Base-by-base conservation (phyloP, 2,888 invertebrate species). In the Cloeon dipterum region DNA sequence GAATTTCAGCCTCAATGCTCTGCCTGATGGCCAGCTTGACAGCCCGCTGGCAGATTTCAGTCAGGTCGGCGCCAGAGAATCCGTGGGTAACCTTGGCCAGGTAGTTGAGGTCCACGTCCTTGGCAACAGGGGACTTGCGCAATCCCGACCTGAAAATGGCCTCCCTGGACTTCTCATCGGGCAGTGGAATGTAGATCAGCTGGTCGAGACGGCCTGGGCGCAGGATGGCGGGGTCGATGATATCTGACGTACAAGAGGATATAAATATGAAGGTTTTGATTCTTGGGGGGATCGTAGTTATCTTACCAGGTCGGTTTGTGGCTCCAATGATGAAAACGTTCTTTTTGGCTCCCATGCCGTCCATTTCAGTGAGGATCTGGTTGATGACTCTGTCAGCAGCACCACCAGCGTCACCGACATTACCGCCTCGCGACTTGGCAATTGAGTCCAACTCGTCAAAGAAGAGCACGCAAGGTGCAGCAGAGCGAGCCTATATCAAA, bases 401-500 rank as follows among this genome's bases (percentile, higher is more conserved):
- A 41, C 91, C 93, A 46, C 96, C 94, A 32, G 93, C 96, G 63
- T 98, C 96, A 18, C 96, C 94, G 40, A 83, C 79, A 50, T 78
- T 88, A 19, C 94, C 96, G 45, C 98, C 98, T 58, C 98, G 78
- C 3, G 96, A 85, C 62, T 98, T 98, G 18, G 98, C 98, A 58
- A 99, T 98, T 5, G 96, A 96, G 63, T 98, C 98, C 65, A 98
- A 65, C 63, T 98, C 98, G 61, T 98, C 98, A 59, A 98, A 99
- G 74, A 98, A 98, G 40, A 98, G 62, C 39, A 98, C 96, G 62
- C 98, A 98, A 0, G 98, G 98, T 5, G 98, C 96, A 41, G 98
- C 98, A 10, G 96, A 86, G 49, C 98, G 72, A 40, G 98, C 98
- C 81, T 83, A 47, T 26, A 53, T 47, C 29, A 37, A 39, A 42